Evolutionary conservation across 1,140 invertebrate species (phyloP).

Genomic region (Apolygus lucorum): DNA sequence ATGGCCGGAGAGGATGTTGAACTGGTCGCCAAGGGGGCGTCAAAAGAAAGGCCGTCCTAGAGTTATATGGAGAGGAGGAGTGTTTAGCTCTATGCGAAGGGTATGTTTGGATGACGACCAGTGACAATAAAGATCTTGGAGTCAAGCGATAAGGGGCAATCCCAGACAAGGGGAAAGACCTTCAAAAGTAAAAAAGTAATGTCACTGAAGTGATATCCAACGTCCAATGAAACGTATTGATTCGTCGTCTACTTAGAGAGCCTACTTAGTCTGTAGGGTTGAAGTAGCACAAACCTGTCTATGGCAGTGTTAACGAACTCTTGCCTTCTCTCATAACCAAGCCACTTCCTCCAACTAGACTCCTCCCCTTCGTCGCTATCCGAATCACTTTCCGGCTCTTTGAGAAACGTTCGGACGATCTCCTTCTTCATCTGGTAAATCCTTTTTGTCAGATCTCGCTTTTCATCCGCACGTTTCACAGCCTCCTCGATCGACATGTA

Average conservation of each 20-base stretch:
- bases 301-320: background rate
- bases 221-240: no score
- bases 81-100: no score
- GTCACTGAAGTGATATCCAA: no score
- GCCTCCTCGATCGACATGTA: background rate
- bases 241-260: background rate
- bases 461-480: background rate
- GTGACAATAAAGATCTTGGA: no score
- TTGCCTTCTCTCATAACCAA: background rate
- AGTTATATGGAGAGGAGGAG: no score
- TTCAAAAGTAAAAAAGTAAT: no score
- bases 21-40: no score
- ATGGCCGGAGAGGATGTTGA: no score
- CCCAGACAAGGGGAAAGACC: no score
- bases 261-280: background rate
- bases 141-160: no score
- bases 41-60: no score
- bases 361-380: background rate
- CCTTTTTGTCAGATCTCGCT: background rate
- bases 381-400: conserved; percentile 4
- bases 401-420: background rate
- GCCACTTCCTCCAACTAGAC: background rate
- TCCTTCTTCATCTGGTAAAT: background rate
- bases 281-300: background rate
- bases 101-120: no score